Conservation (phyloP, 1,140 invertebrate genomes). For the Rhizoglyphus robini region DNA sequence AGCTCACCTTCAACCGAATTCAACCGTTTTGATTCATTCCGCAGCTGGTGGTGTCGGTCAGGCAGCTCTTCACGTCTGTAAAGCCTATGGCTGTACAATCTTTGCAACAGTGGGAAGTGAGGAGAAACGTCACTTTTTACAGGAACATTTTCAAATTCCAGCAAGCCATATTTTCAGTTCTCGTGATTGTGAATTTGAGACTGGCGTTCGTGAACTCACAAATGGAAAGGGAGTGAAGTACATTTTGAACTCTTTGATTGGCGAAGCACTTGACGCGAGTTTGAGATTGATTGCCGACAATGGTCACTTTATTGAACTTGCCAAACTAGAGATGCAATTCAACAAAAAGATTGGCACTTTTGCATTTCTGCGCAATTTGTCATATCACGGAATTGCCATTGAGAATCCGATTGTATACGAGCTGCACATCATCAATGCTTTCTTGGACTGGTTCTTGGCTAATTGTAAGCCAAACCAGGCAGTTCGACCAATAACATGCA, state of each 20-base stretch:
- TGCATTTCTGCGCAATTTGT: conserved; percentile 82
- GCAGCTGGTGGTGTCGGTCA: conserved; percentile 89
- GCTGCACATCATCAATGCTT: conserved; percentile 63
- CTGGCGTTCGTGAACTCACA: conserved; percentile 30
- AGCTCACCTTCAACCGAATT: conserved; percentile 62
- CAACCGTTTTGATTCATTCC: conserved; percentile 81
- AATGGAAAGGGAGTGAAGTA: conserved; percentile 68
- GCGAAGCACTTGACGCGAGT: conserved; percentile 74
- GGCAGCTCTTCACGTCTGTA: conserved; percentile 78
- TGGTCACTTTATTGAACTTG: conserved; percentile 89
- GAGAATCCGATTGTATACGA: conserved; percentile 65
- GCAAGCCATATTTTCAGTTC: conserved; percentile 42
- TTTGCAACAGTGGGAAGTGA: conserved; percentile 56
- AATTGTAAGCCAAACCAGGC: neutral
- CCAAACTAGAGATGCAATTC: conserved; percentile 87
- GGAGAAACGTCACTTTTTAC: conserved; percentile 39
- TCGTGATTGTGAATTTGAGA: conserved; percentile 41
- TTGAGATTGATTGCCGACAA: conserved; percentile 72
- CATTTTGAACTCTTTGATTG: conserved; percentile 81
- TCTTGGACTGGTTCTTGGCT: no score
- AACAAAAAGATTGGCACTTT: conserved; percentile 65
- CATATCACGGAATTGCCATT: conserved; percentile 87
- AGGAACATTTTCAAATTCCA: conserved; percentile 36
- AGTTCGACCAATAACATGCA: neutral
- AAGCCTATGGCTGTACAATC: conserved; percentile 66